Base-by-base conservation (phyloP, 2,888 invertebrate species). In the Amphipyra tragopoginis region DNA sequence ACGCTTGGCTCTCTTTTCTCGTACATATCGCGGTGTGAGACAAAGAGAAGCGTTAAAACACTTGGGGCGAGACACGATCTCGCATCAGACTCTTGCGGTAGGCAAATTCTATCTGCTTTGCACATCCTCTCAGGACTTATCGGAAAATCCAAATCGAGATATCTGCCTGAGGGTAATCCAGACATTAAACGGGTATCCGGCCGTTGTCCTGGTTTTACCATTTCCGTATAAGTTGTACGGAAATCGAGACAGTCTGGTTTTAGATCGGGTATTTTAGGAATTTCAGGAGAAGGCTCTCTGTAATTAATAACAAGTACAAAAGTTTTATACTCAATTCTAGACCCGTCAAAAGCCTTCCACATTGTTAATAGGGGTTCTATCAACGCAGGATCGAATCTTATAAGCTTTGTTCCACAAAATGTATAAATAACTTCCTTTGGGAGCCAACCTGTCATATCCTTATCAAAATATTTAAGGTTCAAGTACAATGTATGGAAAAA, bases 221-320 rank as follows among this genome's bases (percentile, higher is more conserved):
- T 93, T 74, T 93, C 93, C 11, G 74, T 82, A 59, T 94, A 94
- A 14, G 93, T 93, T 13, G 93, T 94, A 26, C 82, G 75, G 76
- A 87, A 93, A 70, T 92, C 86, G 5, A 91, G 76, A 68, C 92
- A 93, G 9, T 88, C 83, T 11, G 75, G 61, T 7, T 84, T 78
- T 15, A 92, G 39, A 75, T 94, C 95, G 0, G 83, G 72, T 62
- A 95, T 87, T 84, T 93, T 92, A 5, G 92, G 90, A 26, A 95
- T 83, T 57, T 90, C 86, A 33, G 92, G 91, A 15, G 87, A 87
- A 8, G 89, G 89, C 69, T 88, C 85, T 74, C 88, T 92, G 51
- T 90, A 92, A 78, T 96, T 93, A 13, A 96, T 82, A 5, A 95
- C 80, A 50, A 90, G 89, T 5, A 95, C 87, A 76, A 96, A 96